A percentile compares a stretch with the other conserved stretches of the same genome.
Conservation (phyloP, 2,113 vertebrate genomes). For the Plotosus lineatus region DNA sequence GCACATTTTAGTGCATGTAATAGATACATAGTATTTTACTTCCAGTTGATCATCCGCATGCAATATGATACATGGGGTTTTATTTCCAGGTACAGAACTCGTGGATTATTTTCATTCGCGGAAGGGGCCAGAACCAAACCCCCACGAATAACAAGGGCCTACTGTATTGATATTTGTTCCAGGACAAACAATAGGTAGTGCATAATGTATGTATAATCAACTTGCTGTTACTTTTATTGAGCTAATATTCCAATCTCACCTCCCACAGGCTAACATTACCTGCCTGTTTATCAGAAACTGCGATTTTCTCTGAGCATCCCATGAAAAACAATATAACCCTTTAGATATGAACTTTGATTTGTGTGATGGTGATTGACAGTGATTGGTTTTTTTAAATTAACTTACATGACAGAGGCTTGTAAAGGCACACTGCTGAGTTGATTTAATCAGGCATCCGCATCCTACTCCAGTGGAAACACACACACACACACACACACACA, state of each 20-base stretch:
- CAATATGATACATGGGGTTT: too few species aligned
- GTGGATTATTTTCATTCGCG: too few species aligned
- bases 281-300: not conserved
- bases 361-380: slow-evolving; percentile 2
- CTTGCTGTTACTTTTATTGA: not conserved
- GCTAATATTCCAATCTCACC: not conserved
- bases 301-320: not conserved
- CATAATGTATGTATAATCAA: not conserved
- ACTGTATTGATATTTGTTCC: not conserved
- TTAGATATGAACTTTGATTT: not conserved
- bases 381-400: slow-evolving; percentile 47
- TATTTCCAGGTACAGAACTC: too few species aligned
- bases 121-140: too few species aligned
- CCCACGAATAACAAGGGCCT: too few species aligned
- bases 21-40: too few species aligned
- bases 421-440: slow-evolving; percentile 5
- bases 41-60: too few species aligned
- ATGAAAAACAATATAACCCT: not conserved
- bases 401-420: not conserved
- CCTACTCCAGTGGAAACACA: not conserved
- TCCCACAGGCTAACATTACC: not conserved
- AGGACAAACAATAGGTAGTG: not conserved
- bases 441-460: slow-evolving; percentile 20
- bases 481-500: not conserved
- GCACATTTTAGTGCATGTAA: too few species aligned